Evolutionary conservation across 2,113 vertebrate genomes (phyloP).

Genomic region (Albula glossodonta): DNA sequence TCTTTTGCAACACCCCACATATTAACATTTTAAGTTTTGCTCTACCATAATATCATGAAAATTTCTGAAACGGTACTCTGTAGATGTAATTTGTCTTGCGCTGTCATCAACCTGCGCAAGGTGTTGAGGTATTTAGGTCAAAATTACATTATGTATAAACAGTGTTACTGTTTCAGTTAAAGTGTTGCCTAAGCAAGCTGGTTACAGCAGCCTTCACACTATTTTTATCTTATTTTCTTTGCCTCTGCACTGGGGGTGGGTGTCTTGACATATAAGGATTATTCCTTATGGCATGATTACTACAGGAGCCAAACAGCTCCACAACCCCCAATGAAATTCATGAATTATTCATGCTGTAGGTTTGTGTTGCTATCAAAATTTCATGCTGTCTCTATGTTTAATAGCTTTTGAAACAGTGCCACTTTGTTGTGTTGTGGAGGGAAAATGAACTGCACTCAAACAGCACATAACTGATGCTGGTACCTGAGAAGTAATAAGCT

Average conservation of each 20-base stretch:
- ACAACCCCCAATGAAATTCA: constrained; percentile 14
- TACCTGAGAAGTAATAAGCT: not conserved
- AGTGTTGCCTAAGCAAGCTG: too few relatives aligned
- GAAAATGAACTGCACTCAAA: not conserved
- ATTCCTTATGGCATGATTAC: not conserved
- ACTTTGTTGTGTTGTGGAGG: not conserved
- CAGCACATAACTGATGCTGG: not conserved
- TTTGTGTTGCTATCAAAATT: constrained; percentile 7
- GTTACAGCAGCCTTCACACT: not conserved
- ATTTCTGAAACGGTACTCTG: not conserved
- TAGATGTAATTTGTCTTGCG: not conserved
- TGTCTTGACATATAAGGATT: not conserved
- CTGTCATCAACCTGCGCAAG: not conserved
- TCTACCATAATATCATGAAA: not conserved
- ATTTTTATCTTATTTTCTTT: not conserved
- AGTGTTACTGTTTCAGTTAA: too few relatives aligned
- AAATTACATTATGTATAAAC: not conserved
- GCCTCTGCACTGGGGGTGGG: not conserved
- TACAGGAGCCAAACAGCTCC: not conserved
- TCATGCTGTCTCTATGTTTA: not conserved
- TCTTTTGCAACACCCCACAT: not conserved
- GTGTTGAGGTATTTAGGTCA: not conserved
- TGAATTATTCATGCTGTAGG: constrained; percentile 11
- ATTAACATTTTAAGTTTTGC: not conserved
- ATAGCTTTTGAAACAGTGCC: not conserved